Evolutionary conservation across 2,113 vertebrate species (phyloP), one percentile per base, ranked within the genome.

Genomic region (Sinocyclocheilus maitianheensis): DNA sequence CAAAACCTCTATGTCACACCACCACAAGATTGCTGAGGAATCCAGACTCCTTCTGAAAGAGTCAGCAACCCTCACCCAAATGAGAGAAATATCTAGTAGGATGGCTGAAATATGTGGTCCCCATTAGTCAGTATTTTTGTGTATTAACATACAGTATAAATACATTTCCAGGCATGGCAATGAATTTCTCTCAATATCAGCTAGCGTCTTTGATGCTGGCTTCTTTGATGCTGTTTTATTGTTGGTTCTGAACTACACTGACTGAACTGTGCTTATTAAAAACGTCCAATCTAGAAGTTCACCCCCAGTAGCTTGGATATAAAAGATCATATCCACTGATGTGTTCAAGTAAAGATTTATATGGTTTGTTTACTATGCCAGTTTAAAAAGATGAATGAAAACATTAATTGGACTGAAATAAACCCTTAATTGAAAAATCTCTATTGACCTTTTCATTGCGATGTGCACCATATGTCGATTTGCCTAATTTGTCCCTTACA

Each of bases 21-120:
- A 91, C 87, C 46, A 48, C 46, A 48, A 11, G 88, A 89, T 91
- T 93, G 85, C 86, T 90, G 71, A 89, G 91, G 92, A 94, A 93
- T 93, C 89, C 87, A 84, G 85, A 86, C 85, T 74, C 46, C 12
- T 84, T 86, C 87, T 86, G 89, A 85, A 88, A 91, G 92, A 81
- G n/a, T 82, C 80, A 69, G 63, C 80, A 69, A 26, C 40, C 62
- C 46, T 81, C 62, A 69, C 43, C 62, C 6, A 82, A 69, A 48
- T 24, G 30, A 51, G 43, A 82, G 24, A 69, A 51, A 82, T 1
- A 26, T 69, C 60, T 65, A 20, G 8, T 4, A 53, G 16, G n/a
- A 24, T 69, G 46, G 80, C 12, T 53, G 51, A 69, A 26, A 46
- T 65, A 12, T 43, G 55, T 63, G 22, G 30, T 43, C 20, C 16